These are phyloP conservation scores for Pempheris klunzingeri DNA, from an alignment of 2,797 vertebrate species.

Conservation along the genomic window DNA sequence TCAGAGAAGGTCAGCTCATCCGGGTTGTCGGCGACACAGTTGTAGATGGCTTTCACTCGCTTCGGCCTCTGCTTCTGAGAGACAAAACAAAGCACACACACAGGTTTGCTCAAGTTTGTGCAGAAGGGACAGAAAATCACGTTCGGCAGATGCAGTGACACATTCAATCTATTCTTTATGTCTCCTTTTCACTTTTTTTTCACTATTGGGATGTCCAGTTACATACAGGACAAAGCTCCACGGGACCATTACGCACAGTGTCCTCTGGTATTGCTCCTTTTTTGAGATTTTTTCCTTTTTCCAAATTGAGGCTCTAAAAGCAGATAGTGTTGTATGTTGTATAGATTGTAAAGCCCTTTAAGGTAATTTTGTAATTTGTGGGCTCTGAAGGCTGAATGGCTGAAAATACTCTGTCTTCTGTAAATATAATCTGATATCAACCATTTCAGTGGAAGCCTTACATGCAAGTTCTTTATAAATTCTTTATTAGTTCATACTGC, in stretches of 20 bases:
- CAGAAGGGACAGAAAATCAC: not conserved
- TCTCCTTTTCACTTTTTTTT: not conserved
- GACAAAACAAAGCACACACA: constrained; percentile 10
- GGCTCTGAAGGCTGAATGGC: not conserved
- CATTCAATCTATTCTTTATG: not conserved
- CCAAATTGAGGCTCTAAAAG: not conserved
- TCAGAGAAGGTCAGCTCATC: constrained; percentile 98
- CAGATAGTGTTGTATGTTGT: not conserved
- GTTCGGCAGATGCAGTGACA: not conserved
- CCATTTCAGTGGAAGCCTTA: not conserved
- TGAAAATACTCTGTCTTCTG: not conserved
- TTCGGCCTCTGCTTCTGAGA: constrained; percentile 93
- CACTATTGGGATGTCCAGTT: not conserved
- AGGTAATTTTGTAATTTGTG: not conserved
- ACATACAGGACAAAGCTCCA: not conserved
- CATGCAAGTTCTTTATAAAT: no score
- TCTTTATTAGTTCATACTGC: not conserved
- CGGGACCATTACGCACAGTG: not conserved
- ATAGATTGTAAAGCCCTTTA: not conserved
- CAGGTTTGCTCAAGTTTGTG: not conserved
- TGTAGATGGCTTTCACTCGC: constrained; percentile 97
- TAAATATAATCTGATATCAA: not conserved
- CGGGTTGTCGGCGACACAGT: constrained; percentile 96
- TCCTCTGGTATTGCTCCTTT: not conserved
- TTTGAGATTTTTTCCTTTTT: not conserved